These are phyloP conservation scores for Danio tinwini DNA, from an alignment of 2,797 vertebrate genomes.

Conservation along the genomic window DNA sequence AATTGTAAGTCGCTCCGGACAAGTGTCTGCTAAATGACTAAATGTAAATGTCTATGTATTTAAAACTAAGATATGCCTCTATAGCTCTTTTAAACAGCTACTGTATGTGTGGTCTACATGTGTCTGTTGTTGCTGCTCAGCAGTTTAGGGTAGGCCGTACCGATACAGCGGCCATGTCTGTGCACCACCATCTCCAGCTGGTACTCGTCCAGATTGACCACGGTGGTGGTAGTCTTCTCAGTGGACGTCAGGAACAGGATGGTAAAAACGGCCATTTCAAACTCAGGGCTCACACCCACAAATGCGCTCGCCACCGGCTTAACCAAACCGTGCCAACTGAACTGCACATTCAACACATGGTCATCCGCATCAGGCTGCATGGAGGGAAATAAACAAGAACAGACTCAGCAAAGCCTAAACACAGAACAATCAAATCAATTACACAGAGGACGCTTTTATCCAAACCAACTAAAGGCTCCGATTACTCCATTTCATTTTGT, in stretches of 20 bases:
- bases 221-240: conserved; percentile 73
- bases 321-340: conserved; percentile 82
- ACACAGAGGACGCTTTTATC: background rate
- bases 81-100: background rate
- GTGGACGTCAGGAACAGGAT: conserved; percentile 81
- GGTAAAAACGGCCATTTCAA: conserved; percentile 86
- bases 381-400: background rate
- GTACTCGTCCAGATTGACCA: conserved; percentile 81
- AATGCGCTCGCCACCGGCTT: conserved; percentile 83
- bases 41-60: background rate
- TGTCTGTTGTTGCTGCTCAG: conserved; percentile 78
- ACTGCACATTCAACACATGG: conserved; percentile 86
- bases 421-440: background rate
- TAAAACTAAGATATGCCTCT: background rate
- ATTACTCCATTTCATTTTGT: background rate
- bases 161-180: conserved; percentile 78
- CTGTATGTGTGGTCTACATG: conserved; percentile 43
- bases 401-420: background rate
- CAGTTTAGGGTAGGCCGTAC: conserved; percentile 85
- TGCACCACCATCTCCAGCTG: conserved; percentile 80
- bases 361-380: conserved; percentile 83
- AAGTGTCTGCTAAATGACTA: no score
- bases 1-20: no score
- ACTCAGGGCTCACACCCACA: conserved; percentile 85
- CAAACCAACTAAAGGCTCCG: background rate